Evolutionary conservation across 2,113 vertebrate species (phyloP).

Genomic region (Herpetotheres cachinnans): DNA sequence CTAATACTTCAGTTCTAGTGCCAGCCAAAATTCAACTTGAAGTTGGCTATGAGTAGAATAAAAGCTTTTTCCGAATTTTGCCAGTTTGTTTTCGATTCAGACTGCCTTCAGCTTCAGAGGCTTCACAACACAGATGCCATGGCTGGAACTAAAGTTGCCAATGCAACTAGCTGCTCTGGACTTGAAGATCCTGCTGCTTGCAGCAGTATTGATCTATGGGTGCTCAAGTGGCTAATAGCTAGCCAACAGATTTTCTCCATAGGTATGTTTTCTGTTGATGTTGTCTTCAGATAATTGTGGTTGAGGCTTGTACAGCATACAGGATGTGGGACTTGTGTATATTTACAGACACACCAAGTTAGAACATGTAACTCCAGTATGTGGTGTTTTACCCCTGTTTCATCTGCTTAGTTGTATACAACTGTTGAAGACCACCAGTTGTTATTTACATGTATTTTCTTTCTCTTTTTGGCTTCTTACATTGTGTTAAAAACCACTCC

Average conservation of each 20-base stretch:
- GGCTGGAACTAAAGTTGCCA: not conserved
- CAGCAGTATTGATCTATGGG: not conserved
- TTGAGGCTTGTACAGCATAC: not conserved
- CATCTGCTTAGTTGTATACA: not conserved
- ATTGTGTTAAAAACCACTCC: not conserved
- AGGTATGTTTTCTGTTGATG: not conserved
- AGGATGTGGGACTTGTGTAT: not conserved
- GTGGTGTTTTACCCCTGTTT: not conserved
- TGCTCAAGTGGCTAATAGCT: not conserved
- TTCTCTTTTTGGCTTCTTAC: not conserved
- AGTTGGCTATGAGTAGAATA: not conserved
- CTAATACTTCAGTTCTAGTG: slow-evolving; percentile 24
- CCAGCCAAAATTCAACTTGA: slow-evolving; percentile 23
- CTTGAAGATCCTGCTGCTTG: accelerated
- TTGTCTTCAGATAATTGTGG: not conserved
- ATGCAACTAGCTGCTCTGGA: not conserved
- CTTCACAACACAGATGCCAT: not conserved
- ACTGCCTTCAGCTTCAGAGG: not conserved
- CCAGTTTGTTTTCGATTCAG: not conserved
- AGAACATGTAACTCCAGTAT: not conserved
- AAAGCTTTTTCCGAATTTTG: slow-evolving; percentile 12
- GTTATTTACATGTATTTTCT: not conserved
- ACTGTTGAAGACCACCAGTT: not conserved
- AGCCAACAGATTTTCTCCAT: not conserved
- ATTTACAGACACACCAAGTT: not conserved